Percentiles rank a stretch among this genome's conserved stretches.
Conservation (phyloP, 2,797 vertebrate species). For the Loriculus beryllinus region DNA sequence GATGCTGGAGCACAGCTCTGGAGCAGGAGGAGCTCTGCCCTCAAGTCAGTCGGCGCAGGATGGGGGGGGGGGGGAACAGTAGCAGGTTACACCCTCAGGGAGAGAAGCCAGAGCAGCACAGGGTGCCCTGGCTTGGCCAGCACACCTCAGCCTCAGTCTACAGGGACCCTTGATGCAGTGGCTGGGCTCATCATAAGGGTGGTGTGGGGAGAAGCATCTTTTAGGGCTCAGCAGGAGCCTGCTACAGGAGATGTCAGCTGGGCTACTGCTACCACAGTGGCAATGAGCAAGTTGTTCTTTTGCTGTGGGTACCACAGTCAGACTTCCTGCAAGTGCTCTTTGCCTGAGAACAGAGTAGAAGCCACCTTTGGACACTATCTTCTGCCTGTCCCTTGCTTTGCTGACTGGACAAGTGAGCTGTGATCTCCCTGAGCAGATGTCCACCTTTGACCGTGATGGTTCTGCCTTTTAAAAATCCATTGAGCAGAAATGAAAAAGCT, state of each 20-base stretch:
- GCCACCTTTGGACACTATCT: not conserved
- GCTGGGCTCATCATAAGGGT: not conserved
- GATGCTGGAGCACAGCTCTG: not conserved
- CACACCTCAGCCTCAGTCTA: not conserved
- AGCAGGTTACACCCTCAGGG: too few species aligned
- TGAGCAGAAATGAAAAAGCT: not conserved
- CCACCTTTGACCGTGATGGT: not conserved
- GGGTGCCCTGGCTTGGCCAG: not conserved
- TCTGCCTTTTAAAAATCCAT: not conserved
- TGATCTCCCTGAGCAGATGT: not conserved
- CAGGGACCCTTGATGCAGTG: not conserved
- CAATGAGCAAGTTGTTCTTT: not conserved
- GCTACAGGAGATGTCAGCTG: not conserved
- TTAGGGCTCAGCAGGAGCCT: not conserved
- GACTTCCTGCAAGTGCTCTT: not conserved
- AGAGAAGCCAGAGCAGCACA: not conserved
- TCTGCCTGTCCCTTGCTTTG: not conserved
- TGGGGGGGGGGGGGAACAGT: not conserved
- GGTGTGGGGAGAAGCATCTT: not conserved
- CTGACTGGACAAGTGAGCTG: not conserved
- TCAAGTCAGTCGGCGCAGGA: accelerated
- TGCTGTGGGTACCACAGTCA: not conserved
- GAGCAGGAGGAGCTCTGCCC: not conserved
- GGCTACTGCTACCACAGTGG: accelerated
- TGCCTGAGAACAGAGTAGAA: not conserved